Conservation (phyloP, 2,113 vertebrate genomes). For the Channa argus region DNA sequence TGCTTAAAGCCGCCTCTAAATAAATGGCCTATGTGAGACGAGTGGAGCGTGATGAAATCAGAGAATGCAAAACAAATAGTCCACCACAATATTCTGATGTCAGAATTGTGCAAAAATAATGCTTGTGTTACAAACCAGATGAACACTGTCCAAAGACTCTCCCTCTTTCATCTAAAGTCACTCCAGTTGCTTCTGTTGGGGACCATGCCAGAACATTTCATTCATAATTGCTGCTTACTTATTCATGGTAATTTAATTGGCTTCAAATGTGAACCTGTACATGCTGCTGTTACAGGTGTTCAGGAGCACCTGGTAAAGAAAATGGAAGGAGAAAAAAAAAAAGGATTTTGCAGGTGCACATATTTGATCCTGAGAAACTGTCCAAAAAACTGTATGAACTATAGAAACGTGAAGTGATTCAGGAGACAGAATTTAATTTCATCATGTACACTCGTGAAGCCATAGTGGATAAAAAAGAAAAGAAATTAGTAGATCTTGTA, state of each 20-base stretch:
- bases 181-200: constrained; percentile 16
- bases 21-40: neutral
- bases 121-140: neutral
- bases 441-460: too few species aligned
- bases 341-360: constrained; percentile 18
- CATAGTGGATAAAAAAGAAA: too few species aligned
- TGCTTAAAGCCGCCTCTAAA: constrained; percentile 12
- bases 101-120: constrained; percentile 19
- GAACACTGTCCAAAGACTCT: neutral
- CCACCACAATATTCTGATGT: constrained; percentile 6
- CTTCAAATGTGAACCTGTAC: constrained; percentile 30
- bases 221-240: constrained; percentile 16
- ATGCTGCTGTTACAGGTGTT: constrained; percentile 42
- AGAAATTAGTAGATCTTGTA: too few species aligned
- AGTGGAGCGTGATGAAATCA: constrained; percentile 34
- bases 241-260: constrained; percentile 41
- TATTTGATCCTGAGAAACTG: neutral
- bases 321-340: neutral
- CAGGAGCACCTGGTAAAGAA: constrained; percentile 25
- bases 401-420: too few species aligned
- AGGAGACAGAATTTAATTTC: too few species aligned
- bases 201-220: constrained; percentile 28
- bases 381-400: neutral
- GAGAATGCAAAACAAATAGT: constrained; percentile 4
- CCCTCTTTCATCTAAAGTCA: neutral